phyloP scores from a whole-genome alignment of 2,888 invertebrate species.

The Timema podura region DNA sequence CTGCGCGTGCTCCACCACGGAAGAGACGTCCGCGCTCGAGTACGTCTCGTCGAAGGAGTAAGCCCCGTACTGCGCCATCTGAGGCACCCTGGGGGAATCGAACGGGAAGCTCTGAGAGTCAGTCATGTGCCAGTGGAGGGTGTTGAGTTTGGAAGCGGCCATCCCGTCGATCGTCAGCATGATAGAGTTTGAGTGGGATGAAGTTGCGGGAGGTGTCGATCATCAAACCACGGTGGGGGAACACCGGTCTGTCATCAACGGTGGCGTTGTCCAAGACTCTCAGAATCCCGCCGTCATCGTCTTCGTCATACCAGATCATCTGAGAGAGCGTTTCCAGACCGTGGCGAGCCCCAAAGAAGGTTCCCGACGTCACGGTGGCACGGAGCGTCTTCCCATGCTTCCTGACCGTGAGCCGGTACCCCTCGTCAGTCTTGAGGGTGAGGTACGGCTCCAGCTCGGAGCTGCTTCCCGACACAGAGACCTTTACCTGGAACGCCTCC shows the following conservation, averaged over 20 bases:
- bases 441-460: slow-evolving; percentile 2
- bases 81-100: slow-evolving; percentile 42
- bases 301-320: slow-evolving; percentile 66
- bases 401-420: slow-evolving; percentile 16
- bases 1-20: slow-evolving; percentile 48
- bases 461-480: slow-evolving; percentile 3
- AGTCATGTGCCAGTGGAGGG: slow-evolving; percentile 47
- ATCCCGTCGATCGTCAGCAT: slow-evolving; percentile 48
- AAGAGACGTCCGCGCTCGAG: slow-evolving; percentile 35
- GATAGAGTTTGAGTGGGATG: slow-evolving; percentile 45
- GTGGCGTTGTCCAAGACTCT: slow-evolving; percentile 25
- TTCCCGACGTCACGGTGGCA: slow-evolving; percentile 29
- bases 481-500: slow-evolving; percentile 2
- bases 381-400: not conserved
- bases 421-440: slow-evolving; percentile 25
- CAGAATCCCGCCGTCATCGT: slow-evolving; percentile 38
- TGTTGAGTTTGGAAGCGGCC: slow-evolving; percentile 50
- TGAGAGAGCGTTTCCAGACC: slow-evolving; percentile 37
- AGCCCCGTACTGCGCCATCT: slow-evolving; percentile 43
- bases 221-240: slow-evolving; percentile 49
- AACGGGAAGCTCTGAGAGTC: slow-evolving; percentile 53
- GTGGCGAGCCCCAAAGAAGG: slow-evolving; percentile 36
- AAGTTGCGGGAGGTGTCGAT: slow-evolving; percentile 58
- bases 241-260: slow-evolving; percentile 50
- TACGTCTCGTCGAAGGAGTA: slow-evolving; percentile 47